These are phyloP conservation scores for Lycocorax pyrrhopterus DNA, from an alignment of 2,113 vertebrate genomes.

Conservation along the genomic window DNA sequence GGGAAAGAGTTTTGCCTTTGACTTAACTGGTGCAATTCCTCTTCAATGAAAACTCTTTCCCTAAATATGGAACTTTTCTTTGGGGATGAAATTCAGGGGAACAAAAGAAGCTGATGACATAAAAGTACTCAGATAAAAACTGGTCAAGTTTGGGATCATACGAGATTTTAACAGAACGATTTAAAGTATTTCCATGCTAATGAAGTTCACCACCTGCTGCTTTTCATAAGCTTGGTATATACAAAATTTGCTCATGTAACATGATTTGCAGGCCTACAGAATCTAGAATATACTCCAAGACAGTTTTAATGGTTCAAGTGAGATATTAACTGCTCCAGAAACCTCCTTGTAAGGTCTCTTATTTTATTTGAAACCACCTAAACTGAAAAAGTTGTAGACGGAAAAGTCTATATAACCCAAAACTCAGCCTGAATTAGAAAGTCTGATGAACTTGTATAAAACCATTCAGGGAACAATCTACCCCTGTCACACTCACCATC, in stretches of 20 bases:
- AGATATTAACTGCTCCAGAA: not conserved
- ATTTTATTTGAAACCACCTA: not conserved
- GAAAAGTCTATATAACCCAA: not conserved
- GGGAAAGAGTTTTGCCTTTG: not conserved
- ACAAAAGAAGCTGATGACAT: not conserved
- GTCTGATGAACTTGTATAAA: not conserved
- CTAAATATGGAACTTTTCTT: not conserved
- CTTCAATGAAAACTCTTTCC: not conserved
- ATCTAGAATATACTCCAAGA: not conserved
- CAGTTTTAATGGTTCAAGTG: not conserved
- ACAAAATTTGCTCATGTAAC: not conserved
- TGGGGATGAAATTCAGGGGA: not conserved
- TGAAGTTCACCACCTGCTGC: not conserved
- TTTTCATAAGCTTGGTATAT: not conserved
- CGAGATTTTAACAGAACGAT: not conserved
- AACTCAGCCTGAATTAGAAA: not conserved
- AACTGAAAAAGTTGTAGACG: not conserved
- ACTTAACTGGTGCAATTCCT: not conserved
- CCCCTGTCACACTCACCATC: not conserved
- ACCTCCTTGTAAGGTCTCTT: not conserved
- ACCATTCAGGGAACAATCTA: not conserved
- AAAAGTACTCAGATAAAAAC: not conserved
- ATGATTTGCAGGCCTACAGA: not conserved
- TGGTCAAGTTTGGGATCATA: not conserved
- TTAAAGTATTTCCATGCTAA: not conserved